Conservation (phyloP, 2,888 invertebrate species). For the Drosophila robusta region DNA sequence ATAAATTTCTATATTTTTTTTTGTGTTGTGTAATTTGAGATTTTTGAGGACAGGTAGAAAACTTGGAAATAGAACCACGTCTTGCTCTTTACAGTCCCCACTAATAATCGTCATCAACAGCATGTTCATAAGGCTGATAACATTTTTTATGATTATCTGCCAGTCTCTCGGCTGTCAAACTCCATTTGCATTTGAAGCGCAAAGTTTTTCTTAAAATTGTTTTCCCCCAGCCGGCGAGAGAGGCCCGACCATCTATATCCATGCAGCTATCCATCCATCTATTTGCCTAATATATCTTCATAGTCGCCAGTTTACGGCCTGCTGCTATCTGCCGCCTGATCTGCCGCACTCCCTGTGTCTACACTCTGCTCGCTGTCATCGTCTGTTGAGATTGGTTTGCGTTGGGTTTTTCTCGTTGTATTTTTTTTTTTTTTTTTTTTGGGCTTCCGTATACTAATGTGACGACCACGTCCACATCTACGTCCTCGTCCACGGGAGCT, state of each 20-base stretch:
- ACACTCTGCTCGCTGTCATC: constrained; percentile 63
- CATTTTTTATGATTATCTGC: constrained; percentile 69
- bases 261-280: constrained; percentile 69
- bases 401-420: constrained; percentile 29
- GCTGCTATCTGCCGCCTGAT: constrained; percentile 58
- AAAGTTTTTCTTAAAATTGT: constrained; percentile 59
- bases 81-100: constrained; percentile 28
- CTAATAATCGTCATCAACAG: constrained; percentile 62
- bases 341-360: constrained; percentile 32
- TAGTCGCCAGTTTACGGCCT: constrained; percentile 76
- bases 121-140: constrained; percentile 50
- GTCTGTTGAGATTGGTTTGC: constrained; percentile 68
- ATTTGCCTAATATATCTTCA: constrained; percentile 82
- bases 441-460: constrained; percentile 78
- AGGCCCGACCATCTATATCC: constrained; percentile 32
- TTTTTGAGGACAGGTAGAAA: constrained; percentile 57
- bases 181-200: constrained; percentile 77
- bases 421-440: constrained; percentile 24
- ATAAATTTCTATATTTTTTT: constrained; percentile 56
- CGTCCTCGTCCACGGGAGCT: constrained; percentile 33
- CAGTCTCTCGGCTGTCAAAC: constrained; percentile 62
- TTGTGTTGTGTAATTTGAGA: constrained; percentile 71
- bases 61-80: constrained; percentile 14
- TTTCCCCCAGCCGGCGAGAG: constrained; percentile 23
- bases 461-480: constrained; percentile 43